Percentiles rank a stretch among this genome's conserved stretches.
Conservation (phyloP, 1,140 invertebrate genomes). For the Drosophila virilis region DNA sequence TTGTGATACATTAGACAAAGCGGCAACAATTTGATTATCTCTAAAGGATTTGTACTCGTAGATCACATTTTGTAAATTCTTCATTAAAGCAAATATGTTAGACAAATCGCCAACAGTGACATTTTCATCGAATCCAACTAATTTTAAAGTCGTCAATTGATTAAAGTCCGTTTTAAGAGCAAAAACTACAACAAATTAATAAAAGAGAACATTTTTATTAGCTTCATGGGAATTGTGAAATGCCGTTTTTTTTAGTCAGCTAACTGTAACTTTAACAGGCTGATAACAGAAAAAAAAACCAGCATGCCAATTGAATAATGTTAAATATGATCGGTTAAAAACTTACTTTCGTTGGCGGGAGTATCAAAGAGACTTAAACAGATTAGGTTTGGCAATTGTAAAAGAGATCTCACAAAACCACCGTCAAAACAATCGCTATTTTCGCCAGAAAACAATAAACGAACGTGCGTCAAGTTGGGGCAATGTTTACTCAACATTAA, state of each 20-base stretch:
- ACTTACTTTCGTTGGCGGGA: conserved; percentile 12
- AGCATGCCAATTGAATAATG: too few species aligned
- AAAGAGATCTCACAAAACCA: not conserved
- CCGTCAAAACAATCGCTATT: conserved; percentile 1
- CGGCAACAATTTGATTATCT: not conserved
- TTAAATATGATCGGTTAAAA: not conserved
- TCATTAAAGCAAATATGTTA: conserved; percentile 6
- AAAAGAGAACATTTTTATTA: not conserved
- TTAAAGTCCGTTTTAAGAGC: not conserved
- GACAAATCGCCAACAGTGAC: not conserved
- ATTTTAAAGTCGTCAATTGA: conserved; percentile 20
- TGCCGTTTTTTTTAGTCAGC: too few species aligned
- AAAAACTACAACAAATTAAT: not conserved
- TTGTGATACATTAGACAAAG: not conserved
- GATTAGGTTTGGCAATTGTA: conserved; percentile 3
- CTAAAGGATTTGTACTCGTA: not conserved
- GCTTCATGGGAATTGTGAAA: too few species aligned
- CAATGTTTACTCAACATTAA: conserved; percentile 6
- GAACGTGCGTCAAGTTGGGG: conserved; percentile 22
- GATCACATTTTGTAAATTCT: conserved; percentile 10
- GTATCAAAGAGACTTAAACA: conserved; percentile 21
- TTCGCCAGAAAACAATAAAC: conserved; percentile 17
- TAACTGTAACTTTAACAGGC: not conserved
- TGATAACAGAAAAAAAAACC: not conserved
- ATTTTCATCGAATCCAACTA: conserved; percentile 3